A percentile compares a stretch with the other conserved stretches of the same genome.
Conservation (phyloP, 2,797 vertebrate genomes). For the Holocentrus rufus region DNA sequence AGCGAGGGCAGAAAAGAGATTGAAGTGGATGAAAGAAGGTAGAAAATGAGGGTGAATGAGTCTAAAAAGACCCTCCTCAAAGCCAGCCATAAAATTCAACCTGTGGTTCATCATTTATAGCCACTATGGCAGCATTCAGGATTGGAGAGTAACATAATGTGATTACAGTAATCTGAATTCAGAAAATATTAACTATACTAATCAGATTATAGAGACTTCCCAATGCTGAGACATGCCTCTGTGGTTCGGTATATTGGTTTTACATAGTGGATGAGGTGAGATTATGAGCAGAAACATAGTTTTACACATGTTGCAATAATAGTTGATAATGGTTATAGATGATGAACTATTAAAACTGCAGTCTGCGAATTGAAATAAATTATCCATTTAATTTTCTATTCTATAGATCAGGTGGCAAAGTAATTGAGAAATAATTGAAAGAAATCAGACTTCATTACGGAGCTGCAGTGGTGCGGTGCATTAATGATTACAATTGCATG, state of each 20-base stretch:
- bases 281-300: too few relatives aligned
- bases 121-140: conserved; percentile 14
- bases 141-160: conserved; percentile 38
- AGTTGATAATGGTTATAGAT: background rate
- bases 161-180: conserved; percentile 32
- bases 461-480: background rate
- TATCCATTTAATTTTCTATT: background rate
- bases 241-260: background rate
- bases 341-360: conserved; percentile 12
- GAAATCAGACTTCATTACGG: conserved; percentile 3
- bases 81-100: conserved; percentile 55
- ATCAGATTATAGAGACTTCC: conserved; percentile 23
- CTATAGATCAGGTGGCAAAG: background rate
- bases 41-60: conserved; percentile 68
- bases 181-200: background rate
- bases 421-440: conserved; percentile 2
- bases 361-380: conserved; percentile 16
- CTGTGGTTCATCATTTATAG: conserved; percentile 58
- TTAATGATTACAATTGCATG: conserved; percentile 21
- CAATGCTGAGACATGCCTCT: background rate
- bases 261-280: background rate
- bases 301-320: background rate
- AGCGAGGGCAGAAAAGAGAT: conserved; percentile 58
- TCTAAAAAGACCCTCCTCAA: conserved; percentile 55
- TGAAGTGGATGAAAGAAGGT: conserved; percentile 66